Evolutionary conservation across 2,888 invertebrate genomes (phyloP), one percentile per base, ranked within the genome.

Genomic region (Agrypnus murinus): DNA sequence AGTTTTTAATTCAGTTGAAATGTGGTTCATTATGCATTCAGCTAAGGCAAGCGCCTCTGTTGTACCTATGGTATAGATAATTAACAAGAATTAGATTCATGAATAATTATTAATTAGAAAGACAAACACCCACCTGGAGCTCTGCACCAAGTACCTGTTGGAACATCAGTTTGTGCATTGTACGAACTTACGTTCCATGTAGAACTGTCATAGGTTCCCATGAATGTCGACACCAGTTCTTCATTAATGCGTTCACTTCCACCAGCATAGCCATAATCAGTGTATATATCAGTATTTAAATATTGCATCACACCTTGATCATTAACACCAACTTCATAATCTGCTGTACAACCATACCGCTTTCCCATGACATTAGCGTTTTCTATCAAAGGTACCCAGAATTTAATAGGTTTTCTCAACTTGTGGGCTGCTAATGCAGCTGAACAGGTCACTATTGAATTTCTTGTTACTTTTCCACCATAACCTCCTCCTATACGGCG

Each of bases 401-500:
- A 89, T 7, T 93, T 88, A 0, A 92, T 91, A 0, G 95, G 93
- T 17, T 86, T 80, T 80, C 89, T 87, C 50, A 90, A 81, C 40
- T 88, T 87, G 72, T 89, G 83, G 0, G 92, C 90, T 0, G 91
- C 94, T 6, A 95, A 80, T 0, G 93, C 91, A 73, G 92, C 90
- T 0, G 92, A 91, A 15, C 90, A 87, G 0, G 92, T 88, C 0
- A 90, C 81, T 8, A 89, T 86, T 8, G 86, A 84, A 3, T 88
- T 83, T 4, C 94, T 88, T 0, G 90, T 88, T 59, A 94, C 90
- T 83, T 96, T 96, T 0, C 88, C 89, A 0, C 96, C 96, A 81
- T 93, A 96, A 0, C 87, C 93, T 10, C 96, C 96, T 2, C 96
- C 96, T 2, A 95, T 76, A 45, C 95, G 90, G 6, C 90, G 88